Evolutionary conservation across 2,113 vertebrate genomes (phyloP).

Genomic region (Sphaerodactylus townsendi): DNA sequence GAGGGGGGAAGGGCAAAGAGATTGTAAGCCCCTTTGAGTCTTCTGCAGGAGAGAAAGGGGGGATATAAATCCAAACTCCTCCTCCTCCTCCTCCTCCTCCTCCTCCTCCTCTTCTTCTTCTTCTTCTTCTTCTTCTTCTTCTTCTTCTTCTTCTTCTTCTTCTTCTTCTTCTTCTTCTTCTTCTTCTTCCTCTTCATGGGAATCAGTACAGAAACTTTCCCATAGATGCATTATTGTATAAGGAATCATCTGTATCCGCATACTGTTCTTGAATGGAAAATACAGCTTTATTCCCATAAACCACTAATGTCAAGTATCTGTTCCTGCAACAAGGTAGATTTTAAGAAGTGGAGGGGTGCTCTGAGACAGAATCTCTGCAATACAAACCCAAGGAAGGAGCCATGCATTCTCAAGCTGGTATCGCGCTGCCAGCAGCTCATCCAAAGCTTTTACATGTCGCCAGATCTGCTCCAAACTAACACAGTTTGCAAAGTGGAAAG

Average conservation of each 20-base stretch:
- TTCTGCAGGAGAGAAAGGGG: too few species aligned
- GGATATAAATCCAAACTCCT: too few species aligned
- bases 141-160: too few species aligned
- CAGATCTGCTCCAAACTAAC: conserved; percentile 43
- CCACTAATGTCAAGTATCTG: background rate
- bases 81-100: too few species aligned
- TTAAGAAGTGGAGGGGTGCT: background rate
- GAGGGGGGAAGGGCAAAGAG: too few species aligned
- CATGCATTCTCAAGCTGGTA: conserved; percentile 11
- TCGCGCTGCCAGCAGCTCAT: conserved; percentile 24
- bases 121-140: too few species aligned
- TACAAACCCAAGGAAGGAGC: conserved; percentile 17
- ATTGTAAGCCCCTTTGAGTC: too few species aligned
- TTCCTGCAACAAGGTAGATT: background rate
- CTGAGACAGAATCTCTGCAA: rapidly evolving
- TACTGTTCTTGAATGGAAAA: background rate
- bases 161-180: too few species aligned
- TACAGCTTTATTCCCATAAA: rapidly evolving
- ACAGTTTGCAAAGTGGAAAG: conserved; percentile 45
- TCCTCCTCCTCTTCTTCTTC: too few species aligned
- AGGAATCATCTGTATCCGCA: rapidly evolving
- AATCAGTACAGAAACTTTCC: background rate
- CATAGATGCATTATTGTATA: background rate
- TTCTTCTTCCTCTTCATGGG: too few species aligned
- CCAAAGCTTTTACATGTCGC: conserved; percentile 36